A percentile compares a stretch with the other conserved stretches of the same genome.
Evolutionary conservation across 2,888 invertebrate genomes (phyloP).

Genomic region (Drosophila formosana): DNA sequence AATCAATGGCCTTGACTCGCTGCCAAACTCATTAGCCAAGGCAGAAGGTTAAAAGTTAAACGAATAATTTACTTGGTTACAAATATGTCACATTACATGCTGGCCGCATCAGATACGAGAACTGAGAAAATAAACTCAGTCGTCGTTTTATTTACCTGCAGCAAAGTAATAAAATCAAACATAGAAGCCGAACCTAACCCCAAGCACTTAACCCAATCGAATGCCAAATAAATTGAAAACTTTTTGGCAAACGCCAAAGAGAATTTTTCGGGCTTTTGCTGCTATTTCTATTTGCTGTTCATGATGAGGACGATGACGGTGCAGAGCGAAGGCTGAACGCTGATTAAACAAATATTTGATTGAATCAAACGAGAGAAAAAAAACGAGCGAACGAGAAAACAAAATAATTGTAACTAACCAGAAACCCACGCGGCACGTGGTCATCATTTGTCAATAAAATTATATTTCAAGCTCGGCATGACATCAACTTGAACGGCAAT

Average conservation of each 20-base stretch:
- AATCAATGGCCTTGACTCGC: slow-evolving; percentile 58
- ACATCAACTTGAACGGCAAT: slow-evolving; percentile 48
- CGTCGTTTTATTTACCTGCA: slow-evolving; percentile 8
- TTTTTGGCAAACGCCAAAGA: slow-evolving; percentile 40
- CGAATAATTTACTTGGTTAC: slow-evolving; percentile 4
- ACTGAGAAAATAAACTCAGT: slow-evolving; percentile 2
- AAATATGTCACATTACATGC: slow-evolving; percentile 6
- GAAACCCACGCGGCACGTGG: slow-evolving; percentile 27
- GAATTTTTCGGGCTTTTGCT: neutral
- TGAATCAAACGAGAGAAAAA: slow-evolving; percentile 10
- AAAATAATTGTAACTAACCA: slow-evolving; percentile 9
- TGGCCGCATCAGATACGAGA: neutral
- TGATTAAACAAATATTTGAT: slow-evolving; percentile 56
- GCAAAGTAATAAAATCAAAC: slow-evolving; percentile 14
- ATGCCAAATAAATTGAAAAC: slow-evolving; percentile 24
- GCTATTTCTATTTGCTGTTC: slow-evolving; percentile 27
- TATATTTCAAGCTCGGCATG: slow-evolving; percentile 26
- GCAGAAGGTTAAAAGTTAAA: slow-evolving; percentile 38
- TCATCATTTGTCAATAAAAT: slow-evolving; percentile 20
- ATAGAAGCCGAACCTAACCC: slow-evolving; percentile 4
- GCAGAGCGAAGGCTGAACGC: slow-evolving; percentile 3
- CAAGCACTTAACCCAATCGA: slow-evolving; percentile 29
- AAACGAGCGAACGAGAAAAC: neutral
- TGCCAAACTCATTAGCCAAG: slow-evolving; percentile 61
- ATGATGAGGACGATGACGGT: slow-evolving; percentile 8